Percentiles rank a stretch among this genome's conserved stretches.
Conservation (phyloP, 2,888 invertebrate genomes). For the Autographa gamma region DNA sequence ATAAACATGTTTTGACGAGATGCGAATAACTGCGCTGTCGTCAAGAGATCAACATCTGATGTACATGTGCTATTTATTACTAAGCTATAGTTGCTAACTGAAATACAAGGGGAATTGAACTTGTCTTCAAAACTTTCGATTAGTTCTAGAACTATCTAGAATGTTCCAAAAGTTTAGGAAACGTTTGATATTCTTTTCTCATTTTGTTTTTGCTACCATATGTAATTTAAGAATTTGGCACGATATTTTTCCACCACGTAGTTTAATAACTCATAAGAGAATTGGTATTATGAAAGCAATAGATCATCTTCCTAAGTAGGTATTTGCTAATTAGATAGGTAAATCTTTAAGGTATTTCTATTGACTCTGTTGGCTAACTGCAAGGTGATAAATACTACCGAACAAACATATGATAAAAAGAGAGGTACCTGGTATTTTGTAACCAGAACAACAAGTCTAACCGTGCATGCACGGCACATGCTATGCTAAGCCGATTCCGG, state of each 20-base stretch:
- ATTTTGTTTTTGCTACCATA: background rate
- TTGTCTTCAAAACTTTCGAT: background rate
- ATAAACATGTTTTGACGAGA: constrained; percentile 58
- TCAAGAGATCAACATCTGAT: constrained; percentile 16
- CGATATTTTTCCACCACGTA: background rate
- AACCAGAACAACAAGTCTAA: background rate
- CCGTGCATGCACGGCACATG: background rate
- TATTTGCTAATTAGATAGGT: too few species aligned
- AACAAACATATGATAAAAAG: too few species aligned
- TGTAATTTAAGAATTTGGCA: background rate
- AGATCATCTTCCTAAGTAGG: too few species aligned
- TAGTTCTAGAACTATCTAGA: background rate
- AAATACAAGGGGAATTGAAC: background rate
- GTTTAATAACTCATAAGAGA: too few species aligned
- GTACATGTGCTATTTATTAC: constrained; percentile 27
- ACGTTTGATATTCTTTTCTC: background rate
- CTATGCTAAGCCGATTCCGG: constrained; percentile 4
- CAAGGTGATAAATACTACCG: too few species aligned
- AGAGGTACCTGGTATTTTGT: too few species aligned
- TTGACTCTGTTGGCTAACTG: too few species aligned
- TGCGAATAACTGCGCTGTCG: constrained; percentile 36
- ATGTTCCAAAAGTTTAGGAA: background rate
- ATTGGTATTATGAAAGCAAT: too few species aligned
- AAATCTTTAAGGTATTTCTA: too few species aligned
- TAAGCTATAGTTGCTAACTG: constrained; percentile 12